Evolutionary conservation across 2,797 vertebrate species (phyloP).

Genomic region (Dallia pectoralis): DNA sequence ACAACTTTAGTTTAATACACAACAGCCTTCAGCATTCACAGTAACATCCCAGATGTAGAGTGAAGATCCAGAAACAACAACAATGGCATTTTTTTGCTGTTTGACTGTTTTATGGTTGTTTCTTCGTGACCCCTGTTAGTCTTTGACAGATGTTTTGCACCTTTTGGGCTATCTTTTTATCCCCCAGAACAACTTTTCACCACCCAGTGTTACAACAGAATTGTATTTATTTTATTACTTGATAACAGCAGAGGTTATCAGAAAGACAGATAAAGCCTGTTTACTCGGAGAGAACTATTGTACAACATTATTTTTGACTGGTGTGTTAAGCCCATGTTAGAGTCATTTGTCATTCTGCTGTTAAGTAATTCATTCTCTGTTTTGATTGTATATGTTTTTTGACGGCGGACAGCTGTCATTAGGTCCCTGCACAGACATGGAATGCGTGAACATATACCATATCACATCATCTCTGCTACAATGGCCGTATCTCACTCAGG

Average conservation of each 20-base stretch:
- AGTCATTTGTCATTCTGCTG: no score
- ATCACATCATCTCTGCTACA: neutral
- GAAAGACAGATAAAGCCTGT: no score
- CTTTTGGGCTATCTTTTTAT: no score
- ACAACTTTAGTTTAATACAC: neutral
- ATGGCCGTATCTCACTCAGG: neutral
- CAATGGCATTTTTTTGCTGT: neutral
- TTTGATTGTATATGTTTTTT: neutral
- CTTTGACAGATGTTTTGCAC: no score
- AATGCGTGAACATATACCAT: neutral
- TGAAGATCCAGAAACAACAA: neutral
- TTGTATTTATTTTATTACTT: no score
- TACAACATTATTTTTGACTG: no score
- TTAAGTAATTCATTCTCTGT: neutral
- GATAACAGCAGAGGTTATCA: no score
- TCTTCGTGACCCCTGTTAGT: no score
- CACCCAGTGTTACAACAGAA: no score
- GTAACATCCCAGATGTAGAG: neutral
- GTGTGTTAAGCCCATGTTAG: no score
- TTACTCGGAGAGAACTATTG: no score
- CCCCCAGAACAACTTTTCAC: no score
- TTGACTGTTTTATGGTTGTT: neutral
- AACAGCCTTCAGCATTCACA: neutral
- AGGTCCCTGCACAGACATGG: neutral
- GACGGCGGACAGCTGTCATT: neutral